Evolutionary conservation across 2,888 invertebrate genomes (phyloP).

Genomic region (Pseudococcus longispinus): DNA sequence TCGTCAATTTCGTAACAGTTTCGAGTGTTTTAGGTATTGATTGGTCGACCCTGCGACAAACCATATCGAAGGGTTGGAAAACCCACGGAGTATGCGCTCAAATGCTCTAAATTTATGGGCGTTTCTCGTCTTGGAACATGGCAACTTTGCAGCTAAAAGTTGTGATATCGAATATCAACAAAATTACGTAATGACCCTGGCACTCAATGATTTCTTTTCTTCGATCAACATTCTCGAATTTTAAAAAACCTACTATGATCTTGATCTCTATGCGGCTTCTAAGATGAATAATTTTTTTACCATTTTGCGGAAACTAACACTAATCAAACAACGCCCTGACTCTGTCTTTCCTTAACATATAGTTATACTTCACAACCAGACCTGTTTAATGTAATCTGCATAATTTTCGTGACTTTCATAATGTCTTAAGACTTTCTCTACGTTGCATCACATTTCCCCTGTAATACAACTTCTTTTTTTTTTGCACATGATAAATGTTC

Average conservation of each 20-base stretch:
- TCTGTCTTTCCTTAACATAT: not conserved
- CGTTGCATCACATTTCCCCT: slow-evolving; percentile 40
- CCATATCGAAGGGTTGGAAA: not conserved
- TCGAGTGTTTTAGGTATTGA: not conserved
- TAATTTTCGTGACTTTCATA: slow-evolving; percentile 45
- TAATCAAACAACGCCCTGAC: not conserved
- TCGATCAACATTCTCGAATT: not conserved
- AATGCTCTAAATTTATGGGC: not conserved
- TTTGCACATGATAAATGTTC: slow-evolving; percentile 6
- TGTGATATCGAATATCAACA: not conserved
- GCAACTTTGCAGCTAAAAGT: not conserved
- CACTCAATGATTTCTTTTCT: not conserved
- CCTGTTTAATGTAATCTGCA: slow-evolving; percentile 40
- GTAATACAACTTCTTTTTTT: not conserved
- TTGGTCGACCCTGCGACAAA: not conserved
- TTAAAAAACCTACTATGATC: not conserved
- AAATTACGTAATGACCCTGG: not conserved
- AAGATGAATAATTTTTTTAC: not conserved
- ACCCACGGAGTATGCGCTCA: slow-evolving; percentile 15
- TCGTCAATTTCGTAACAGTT: not conserved
- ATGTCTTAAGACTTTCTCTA: slow-evolving; percentile 36
- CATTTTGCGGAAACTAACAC: not conserved
- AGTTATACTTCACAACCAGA: slow-evolving; percentile 23
- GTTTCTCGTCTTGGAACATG: not conserved
- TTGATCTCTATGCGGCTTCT: not conserved